Evolutionary conservation across 2,113 vertebrate genomes (phyloP), one percentile per base, ranked within the genome.

Genomic region (human): DNA sequence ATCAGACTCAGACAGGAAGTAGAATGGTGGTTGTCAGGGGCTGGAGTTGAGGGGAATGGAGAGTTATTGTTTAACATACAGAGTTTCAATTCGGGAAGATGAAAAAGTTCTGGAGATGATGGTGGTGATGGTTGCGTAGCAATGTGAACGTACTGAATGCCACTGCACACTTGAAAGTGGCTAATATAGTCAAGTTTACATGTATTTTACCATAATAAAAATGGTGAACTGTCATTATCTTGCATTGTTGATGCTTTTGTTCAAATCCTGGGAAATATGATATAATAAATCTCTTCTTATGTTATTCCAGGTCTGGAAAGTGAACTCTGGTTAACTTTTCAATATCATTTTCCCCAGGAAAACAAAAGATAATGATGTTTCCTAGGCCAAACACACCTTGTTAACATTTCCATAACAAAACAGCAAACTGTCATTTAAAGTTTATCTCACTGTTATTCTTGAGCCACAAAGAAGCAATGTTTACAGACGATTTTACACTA

Each of bases 361-460:
- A 85, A 59, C 61, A 86, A 76, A 92, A 66, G 45, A 23, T 23
- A 66, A 32, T 86, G 27, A 12, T 30, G 23, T 93, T 75, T 83
- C 23, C 50, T 61, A 81, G 57, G 59, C 59, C 57, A 95, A 22
- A 17, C 35, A 35, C 61, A 83, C 30, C 17, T 94, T 57, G 45
- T 55, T 85, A 57, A 91, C 48, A 38, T 84, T 94, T 97, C 43
- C 52, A 20, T 59, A 79, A 38, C 4, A 86, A 86, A 83, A n/a
- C 35, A 83, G 93, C 18, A 43, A 76, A 85, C 8, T 52, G 7
- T 11, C 25, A 27, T 72, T 30, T 93, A 83, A 80, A 92, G 78
- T 55, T 93, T 73, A 16, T 86, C 1, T 48, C 9, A 73, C 61
- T 72, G 11, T 92, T 83, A 72, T 14, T 96, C n/a, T 90, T 93